Percentiles rank a stretch among this genome's conserved stretches.
phyloP scores from a whole-genome alignment of 1,140 invertebrate genomes.

The Pseudomyrmex cubaensis region DNA sequence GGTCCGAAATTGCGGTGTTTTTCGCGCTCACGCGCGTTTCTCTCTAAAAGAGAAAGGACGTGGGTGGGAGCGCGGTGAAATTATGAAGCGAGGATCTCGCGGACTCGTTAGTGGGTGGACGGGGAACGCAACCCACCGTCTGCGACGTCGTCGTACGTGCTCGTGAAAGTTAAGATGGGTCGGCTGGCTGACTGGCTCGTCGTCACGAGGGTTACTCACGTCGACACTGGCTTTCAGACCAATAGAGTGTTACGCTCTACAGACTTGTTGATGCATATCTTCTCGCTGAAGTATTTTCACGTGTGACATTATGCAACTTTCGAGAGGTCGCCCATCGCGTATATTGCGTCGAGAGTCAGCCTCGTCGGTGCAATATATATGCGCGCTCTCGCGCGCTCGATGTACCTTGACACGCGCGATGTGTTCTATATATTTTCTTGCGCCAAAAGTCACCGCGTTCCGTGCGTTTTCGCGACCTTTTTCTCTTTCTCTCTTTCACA shows the following conservation, averaged over 20 bases:
- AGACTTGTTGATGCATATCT: constrained; percentile 65
- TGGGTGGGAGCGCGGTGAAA: not conserved
- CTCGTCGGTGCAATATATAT: constrained; percentile 5
- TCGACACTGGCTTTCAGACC: constrained; percentile 65
- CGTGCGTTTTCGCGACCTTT: not conserved
- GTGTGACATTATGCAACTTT: constrained; percentile 48
- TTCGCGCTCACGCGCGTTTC: not conserved
- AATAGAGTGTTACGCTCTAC: constrained; percentile 63
- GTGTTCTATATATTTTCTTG: constrained; percentile 9
- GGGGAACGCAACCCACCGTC: not conserved
- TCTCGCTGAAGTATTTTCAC: constrained; percentile 57
- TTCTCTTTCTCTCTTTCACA: not conserved
- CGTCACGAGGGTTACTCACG: constrained; percentile 52
- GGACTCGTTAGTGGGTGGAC: not conserved
- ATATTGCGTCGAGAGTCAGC: not conserved
- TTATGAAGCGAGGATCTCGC: constrained; percentile 25
- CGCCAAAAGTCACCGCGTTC: constrained; percentile 9
- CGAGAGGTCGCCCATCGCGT: constrained; percentile 7
- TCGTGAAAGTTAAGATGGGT: constrained; percentile 52
- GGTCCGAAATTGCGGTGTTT: constrained; percentile 32
- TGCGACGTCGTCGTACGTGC: constrained; percentile 53
- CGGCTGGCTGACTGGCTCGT: constrained; percentile 23
- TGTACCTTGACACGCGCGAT: not conserved
- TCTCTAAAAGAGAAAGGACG: constrained; percentile 1
- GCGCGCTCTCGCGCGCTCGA: not conserved